Percentiles rank a stretch among this genome's conserved stretches.
Evolutionary conservation across 2,113 vertebrate species (phyloP).

Genomic region (Thamnaconus septentrionalis): DNA sequence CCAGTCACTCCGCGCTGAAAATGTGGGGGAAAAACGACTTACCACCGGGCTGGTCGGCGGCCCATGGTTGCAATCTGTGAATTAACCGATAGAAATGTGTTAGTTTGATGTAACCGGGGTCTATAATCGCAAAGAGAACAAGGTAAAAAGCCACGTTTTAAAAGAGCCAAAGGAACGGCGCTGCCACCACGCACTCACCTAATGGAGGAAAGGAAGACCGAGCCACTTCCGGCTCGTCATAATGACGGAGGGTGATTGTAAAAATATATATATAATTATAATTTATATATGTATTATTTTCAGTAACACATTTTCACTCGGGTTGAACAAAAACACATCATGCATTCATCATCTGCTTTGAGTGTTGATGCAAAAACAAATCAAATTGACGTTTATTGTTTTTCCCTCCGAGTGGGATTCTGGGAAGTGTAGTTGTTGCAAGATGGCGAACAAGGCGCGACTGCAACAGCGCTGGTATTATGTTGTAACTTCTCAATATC

Average conservation of each 20-base stretch:
- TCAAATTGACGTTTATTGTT: too few species aligned
- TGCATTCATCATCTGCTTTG: too few species aligned
- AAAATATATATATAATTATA: background rate
- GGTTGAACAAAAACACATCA: too few species aligned
- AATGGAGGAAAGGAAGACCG: conserved; percentile 80
- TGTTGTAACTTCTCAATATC: too few species aligned
- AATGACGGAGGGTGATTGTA: background rate
- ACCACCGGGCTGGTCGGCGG: conserved; percentile 83
- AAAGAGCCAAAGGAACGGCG: conserved; percentile 29
- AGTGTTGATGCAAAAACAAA: too few species aligned
- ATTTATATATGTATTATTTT: background rate
- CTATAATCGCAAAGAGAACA: accelerated
- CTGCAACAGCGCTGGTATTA: too few species aligned
- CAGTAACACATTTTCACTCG: too few species aligned
- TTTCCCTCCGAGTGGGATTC: too few species aligned
- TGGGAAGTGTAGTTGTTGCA: too few species aligned
- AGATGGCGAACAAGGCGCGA: too few species aligned
- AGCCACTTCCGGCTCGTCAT: conserved; percentile 67
- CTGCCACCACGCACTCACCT: conserved; percentile 76
- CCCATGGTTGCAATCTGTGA: conserved; percentile 78
- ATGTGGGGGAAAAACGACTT: conserved; percentile 31
- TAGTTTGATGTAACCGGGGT: accelerated
- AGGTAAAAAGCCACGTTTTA: background rate
- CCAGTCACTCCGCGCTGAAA: background rate
- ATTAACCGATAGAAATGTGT: conserved; percentile 4